phyloP scores from a whole-genome alignment of 2,113 vertebrate genomes.

The Malurus melanocephalus region DNA sequence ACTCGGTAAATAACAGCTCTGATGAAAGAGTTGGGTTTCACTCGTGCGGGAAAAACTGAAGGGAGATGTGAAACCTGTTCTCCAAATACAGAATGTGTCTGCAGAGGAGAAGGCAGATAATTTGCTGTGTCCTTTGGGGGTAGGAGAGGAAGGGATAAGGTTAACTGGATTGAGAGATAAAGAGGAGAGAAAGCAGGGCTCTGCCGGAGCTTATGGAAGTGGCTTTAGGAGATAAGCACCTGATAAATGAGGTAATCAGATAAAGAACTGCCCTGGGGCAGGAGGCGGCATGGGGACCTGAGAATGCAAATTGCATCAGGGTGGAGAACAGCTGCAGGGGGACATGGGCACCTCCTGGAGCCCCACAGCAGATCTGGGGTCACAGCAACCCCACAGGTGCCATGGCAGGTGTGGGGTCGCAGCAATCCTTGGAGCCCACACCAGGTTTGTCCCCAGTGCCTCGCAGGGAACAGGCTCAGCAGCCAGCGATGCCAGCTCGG shows the following conservation, averaged over 20 bases:
- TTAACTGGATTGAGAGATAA: background rate
- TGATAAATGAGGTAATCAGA: background rate
- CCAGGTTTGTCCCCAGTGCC: background rate
- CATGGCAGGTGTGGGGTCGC: background rate
- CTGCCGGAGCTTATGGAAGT: background rate
- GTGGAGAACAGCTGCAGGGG: background rate
- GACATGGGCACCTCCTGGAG: fast-evolving
- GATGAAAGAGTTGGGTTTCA: background rate
- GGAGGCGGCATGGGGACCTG: background rate
- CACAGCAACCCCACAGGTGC: background rate
- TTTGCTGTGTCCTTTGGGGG: background rate
- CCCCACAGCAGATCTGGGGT: background rate
- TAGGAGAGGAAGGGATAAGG: background rate
- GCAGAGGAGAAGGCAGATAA: background rate
- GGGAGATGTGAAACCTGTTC: background rate
- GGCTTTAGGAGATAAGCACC: background rate
- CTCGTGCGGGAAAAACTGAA: background rate
- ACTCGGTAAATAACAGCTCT: background rate
- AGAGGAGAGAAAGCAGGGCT: background rate
- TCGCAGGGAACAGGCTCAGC: background rate
- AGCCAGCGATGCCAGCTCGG: fast-evolving
- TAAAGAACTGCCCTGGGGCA: background rate
- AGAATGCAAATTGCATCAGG: background rate
- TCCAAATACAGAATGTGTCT: background rate
- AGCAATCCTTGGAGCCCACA: background rate